Evolutionary conservation across 2,797 vertebrate genomes (phyloP), one percentile per base, ranked within the genome.

Genomic region (Thunnus albacares): DNA sequence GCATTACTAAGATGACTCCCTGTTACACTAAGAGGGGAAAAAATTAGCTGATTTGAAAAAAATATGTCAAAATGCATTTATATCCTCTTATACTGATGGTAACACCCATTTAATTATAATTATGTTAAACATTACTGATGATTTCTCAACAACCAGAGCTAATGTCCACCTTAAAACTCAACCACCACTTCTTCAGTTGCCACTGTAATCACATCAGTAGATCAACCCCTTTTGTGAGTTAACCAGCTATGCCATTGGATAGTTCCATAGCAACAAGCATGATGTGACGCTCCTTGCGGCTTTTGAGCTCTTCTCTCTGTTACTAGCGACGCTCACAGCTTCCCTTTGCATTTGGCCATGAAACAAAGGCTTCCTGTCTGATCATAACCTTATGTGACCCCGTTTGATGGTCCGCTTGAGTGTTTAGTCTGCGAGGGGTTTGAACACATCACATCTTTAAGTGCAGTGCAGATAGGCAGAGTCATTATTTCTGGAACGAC

Each of bases 361-460:
- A 77, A 75, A 80, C 68, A 85, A 80, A 85, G 80, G 80, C 82
- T 56, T 63, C 14, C 26, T 67, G 76, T 82, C 77, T 82, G 73
- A 82, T 77, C 71, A 69, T 24, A 24, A 20, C 24, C 45, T 28
- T 15, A 11, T 14, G 53, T 20, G 26, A 64, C 13, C 26, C 26
- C 64, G 76, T 82, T 82, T 82, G 73, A 82, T 77, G 68, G 43
- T 57, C 63, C 20, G 47, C 57, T 5, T 10, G 4, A 69, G 33
- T 22, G 14, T n/a, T 69, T 10, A 45, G 35, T 17, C 22, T 63
- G 30, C n/a, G 28, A 24, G 30, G 12, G 17, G 30, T 72, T 71
- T 41, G 38, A 35, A 24, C 33, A 47, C 35, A 68, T 30, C 38
- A 33, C 22, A 14, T 59, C 38, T 73, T 56, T 38, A 49, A 62